Evolutionary conservation across 2,797 vertebrate species (phyloP), one percentile per base, ranked within the genome.

Genomic region (Gymnocypris eckloni): DNA sequence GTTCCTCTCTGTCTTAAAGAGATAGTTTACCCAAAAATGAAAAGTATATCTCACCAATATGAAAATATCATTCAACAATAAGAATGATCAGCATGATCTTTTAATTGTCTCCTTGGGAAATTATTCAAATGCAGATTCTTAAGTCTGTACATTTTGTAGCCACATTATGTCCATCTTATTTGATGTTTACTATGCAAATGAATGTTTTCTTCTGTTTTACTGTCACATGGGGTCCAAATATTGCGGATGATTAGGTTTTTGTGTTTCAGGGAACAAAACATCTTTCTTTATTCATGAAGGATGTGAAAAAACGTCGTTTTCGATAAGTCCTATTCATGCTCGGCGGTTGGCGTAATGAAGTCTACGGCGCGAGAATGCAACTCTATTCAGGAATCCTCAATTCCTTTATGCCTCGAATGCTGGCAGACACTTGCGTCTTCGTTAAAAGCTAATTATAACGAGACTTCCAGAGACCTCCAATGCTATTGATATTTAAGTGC

Each of bases 241-340:
- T 64, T 48, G 54, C 41, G 70, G 13, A 59, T 76, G 59, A 67
- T 76, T 66, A 76, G 59, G 10, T 52, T 75, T 66, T 50, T n/a
- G 66, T 83, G 25, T 73, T 48, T 83, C 56, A 25, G 15, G 33
- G 20, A 83, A 45, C 28, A 76, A 83, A 77, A 76, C 33, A 52
- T 83, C 33, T 76, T 83, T 76, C 72, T 76, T 83, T 83, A 77
- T 83, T 83, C 59, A 83, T 83, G 82, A 83, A 76, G 59, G 13
- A 67, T 83, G 82, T 75, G 33, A 50, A 66, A 76, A 76, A 56
- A n/a, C 0, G 6, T 41, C 0, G 13, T 12, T 56, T 82, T 73
- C 10, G 18, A 48, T 54, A 20, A 83, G 28, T 54, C 18, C 12
- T 20, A 37, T 59, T 82, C 82, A 25, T 39, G 82, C 70, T 79